These are phyloP conservation scores for Heterochromis multidens DNA, from an alignment of 2,113 vertebrate species.

Conservation along the genomic window DNA sequence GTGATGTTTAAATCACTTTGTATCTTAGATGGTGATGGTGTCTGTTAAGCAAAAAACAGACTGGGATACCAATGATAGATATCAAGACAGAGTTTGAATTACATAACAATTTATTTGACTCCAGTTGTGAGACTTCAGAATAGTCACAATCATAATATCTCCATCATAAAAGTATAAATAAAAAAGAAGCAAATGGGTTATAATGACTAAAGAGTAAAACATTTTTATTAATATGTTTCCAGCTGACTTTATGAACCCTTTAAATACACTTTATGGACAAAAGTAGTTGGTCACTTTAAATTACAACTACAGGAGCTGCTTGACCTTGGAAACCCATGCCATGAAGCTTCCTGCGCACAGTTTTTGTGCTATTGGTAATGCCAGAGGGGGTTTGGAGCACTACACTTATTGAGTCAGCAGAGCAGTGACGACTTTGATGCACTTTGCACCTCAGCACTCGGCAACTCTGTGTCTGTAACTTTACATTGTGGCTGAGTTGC, in stretches of 20 bases:
- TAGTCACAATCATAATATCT: too few relatives aligned
- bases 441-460: fast-evolving
- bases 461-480: not conserved
- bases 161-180: not conserved
- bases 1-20: not conserved
- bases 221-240: fast-evolving
- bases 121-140: not conserved
- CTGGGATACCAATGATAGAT: not conserved
- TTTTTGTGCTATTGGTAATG: not conserved
- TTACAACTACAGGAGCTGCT: not conserved
- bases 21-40: not conserved
- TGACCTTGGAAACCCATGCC: not conserved
- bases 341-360: not conserved
- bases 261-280: not conserved
- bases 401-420: not conserved
- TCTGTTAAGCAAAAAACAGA: not conserved
- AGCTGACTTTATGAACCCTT: not conserved
- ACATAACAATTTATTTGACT: not conserved
- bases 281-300: not conserved
- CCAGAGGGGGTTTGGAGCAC: not conserved
- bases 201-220: not conserved
- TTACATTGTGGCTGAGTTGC: not conserved
- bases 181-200: too few relatives aligned
- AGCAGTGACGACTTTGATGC: not conserved
- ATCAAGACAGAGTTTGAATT: not conserved